Evolutionary conservation across 2,888 invertebrate species (phyloP), one percentile per base, ranked within the genome.

Genomic region (Margaritifera margaritifera): DNA sequence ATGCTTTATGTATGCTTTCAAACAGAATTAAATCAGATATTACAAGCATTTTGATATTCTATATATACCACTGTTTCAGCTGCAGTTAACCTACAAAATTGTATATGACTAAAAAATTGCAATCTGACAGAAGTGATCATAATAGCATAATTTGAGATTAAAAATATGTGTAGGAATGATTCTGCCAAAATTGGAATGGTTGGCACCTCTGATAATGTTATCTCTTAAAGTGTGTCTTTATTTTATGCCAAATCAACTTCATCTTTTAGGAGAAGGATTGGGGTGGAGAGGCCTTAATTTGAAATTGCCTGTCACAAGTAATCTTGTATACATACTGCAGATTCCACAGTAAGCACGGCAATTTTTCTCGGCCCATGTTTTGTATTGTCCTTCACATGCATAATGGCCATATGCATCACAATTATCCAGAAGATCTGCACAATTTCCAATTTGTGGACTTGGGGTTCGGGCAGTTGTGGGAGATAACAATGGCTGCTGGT

Each of bases 341-440:
- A 70, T 76, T 54, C 78, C 77, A 74, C 84, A 84, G 71, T 57
- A 79, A 4, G 71, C 58, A 53, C 73, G 73, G 67, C 84, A 84
- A 75, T 84, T 82, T 66, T 74, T 71, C 56, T 70, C 64, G 1
- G 84, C 82, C 84, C 84, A 84, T 4, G 69, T 60, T 8, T 67
- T 75, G 60, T 80, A 83, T 18, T 73, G 74, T 20, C 71, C 74
- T 22, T 59, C 53, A 69, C 82, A 82, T 24, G 79, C 74, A 19
- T 62, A 55, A 22, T 68, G 59, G 6, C 81, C 82, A 67, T 79
- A 81, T 22, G 75, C 66, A 24, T 59, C 72, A 64, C 84, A 84
- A 75, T 83, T 82, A 22, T 71, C 42, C 22, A 83, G 69, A 22
- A 74, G 64, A 66, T 82, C 82, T n/a, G 55, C 74, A 65, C 82